Evolutionary conservation across 2,797 vertebrate species (phyloP).

Genomic region (Cuniculus paca): DNA sequence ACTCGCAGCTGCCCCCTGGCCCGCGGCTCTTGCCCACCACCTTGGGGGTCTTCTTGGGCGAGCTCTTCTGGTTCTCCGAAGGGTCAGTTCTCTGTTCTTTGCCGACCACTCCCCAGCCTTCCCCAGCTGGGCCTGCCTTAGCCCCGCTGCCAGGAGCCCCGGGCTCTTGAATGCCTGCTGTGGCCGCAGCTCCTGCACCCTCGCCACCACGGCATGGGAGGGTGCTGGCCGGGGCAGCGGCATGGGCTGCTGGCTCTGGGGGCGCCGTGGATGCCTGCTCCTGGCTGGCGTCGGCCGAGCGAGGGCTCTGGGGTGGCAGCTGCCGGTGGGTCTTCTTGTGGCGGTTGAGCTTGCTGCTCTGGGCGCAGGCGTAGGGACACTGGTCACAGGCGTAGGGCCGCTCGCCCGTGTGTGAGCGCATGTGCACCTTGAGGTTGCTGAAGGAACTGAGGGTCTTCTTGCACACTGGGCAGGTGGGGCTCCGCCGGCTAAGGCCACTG

Average conservation of each 20-base stretch:
- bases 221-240: constrained; percentile 61
- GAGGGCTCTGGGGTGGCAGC: constrained; percentile 83
- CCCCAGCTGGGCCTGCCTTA: constrained; percentile 88
- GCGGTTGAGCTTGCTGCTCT: constrained; percentile 91
- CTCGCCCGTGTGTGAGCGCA: constrained; percentile 82
- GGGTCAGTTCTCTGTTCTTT: constrained; percentile 9
- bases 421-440: constrained; percentile 92
- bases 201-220: neutral
- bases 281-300: constrained; percentile 83
- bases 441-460: constrained; percentile 91
- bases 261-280: constrained; percentile 88
- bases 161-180: constrained; percentile 86
- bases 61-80: neutral
- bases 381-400: constrained; percentile 79
- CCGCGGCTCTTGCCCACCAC: constrained; percentile 74
- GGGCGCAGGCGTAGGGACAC: constrained; percentile 80
- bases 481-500: constrained; percentile 33
- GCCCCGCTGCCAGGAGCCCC: constrained; percentile 90
- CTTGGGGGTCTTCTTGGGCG: constrained; percentile 65
- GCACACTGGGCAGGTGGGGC: constrained; percentile 89
- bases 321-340: constrained; percentile 93
- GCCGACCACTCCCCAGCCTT: constrained; percentile 88
- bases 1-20: constrained; percentile 87
- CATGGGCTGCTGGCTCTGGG: constrained; percentile 89
- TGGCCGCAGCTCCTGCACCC: constrained; percentile 27